Conservation (phyloP, 1,140 invertebrate genomes). For the Oreohelix idahoensis region DNA sequence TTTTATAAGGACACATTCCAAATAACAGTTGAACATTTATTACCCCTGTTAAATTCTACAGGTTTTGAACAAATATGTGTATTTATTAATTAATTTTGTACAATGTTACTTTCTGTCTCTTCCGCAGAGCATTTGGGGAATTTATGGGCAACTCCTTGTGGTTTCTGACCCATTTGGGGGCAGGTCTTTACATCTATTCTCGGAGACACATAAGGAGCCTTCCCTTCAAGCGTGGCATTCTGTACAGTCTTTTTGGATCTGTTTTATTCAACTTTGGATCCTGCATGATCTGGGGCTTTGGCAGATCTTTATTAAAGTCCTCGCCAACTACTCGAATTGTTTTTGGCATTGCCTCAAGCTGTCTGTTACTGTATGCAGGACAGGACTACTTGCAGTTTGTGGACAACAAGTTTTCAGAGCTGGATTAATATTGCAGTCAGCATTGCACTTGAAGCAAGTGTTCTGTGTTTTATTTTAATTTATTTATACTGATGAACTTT, state of each 20-base stretch:
- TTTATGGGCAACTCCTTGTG: slow-evolving; percentile 58
- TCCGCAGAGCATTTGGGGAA: slow-evolving; percentile 52
- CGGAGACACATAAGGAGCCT: slow-evolving; percentile 51
- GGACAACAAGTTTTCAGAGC: slow-evolving; percentile 29
- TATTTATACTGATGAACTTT: not conserved
- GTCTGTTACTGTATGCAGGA: slow-evolving; percentile 49
- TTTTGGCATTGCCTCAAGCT: slow-evolving; percentile 48
- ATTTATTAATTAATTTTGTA: too few relatives aligned
- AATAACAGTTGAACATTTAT: too few relatives aligned
- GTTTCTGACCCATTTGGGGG: slow-evolving; percentile 64
- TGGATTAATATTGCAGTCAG: not conserved
- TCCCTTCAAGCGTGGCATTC: slow-evolving; percentile 38
- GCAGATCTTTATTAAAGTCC: slow-evolving; percentile 68
- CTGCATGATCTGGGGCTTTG: slow-evolving; percentile 54
- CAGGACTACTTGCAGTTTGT: slow-evolving; percentile 48
- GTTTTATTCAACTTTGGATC: slow-evolving; percentile 63
- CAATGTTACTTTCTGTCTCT: slow-evolving; percentile 7
- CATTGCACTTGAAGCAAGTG: not conserved
- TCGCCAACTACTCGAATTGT: slow-evolving; percentile 67
- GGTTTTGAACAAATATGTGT: too few relatives aligned
- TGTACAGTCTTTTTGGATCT: slow-evolving; percentile 58
- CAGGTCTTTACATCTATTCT: slow-evolving; percentile 61
- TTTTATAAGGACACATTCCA: too few relatives aligned
- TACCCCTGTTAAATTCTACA: too few relatives aligned
- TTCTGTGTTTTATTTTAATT: not conserved